Conservation (phyloP, 1,140 invertebrate species). For the Leptinotarsa lineolata region DNA sequence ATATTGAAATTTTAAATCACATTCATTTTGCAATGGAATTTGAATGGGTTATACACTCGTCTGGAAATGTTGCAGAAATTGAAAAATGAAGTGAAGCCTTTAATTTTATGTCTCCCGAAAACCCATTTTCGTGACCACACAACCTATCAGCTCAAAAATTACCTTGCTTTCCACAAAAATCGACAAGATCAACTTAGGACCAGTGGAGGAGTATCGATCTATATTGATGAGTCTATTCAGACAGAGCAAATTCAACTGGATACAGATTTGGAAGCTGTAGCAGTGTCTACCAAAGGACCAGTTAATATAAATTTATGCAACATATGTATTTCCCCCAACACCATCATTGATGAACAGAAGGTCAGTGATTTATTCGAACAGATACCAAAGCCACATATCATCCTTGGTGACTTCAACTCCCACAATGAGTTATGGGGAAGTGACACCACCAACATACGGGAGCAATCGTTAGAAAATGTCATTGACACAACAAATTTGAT, state of each 20-base stretch:
- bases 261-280: neutral
- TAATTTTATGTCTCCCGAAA: too few species aligned
- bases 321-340: constrained; percentile 14
- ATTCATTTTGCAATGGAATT: too few species aligned
- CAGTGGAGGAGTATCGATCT: too few species aligned
- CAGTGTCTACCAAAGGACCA: constrained; percentile 1
- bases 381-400: constrained; percentile 1
- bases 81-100: too few species aligned
- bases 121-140: too few species aligned
- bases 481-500: constrained; percentile 16
- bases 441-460: neutral
- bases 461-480: neutral
- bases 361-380: neutral
- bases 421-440: constrained; percentile 9
- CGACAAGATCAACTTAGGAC: neutral
- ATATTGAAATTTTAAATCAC: too few species aligned
- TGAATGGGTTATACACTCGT: too few species aligned
- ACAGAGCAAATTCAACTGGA: neutral
- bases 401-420: constrained; percentile 12
- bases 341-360: neutral
- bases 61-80: too few species aligned
- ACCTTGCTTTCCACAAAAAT: constrained; percentile 3
- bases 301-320: constrained; percentile 14
- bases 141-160: too few species aligned
- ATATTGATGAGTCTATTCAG: neutral